phyloP scores from a whole-genome alignment of 2,797 vertebrate species.

The Enoplosus armatus region DNA sequence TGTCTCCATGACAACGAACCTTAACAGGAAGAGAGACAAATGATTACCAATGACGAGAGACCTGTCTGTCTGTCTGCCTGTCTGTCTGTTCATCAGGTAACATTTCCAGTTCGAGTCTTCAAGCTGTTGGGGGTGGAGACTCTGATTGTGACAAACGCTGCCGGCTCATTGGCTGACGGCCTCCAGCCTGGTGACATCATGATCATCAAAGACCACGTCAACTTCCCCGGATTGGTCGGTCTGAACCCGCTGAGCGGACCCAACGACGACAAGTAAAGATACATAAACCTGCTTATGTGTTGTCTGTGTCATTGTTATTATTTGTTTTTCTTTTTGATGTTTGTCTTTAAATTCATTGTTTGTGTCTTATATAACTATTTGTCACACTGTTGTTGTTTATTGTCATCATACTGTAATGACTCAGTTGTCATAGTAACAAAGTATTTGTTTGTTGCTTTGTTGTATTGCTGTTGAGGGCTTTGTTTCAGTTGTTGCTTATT shows the following conservation, averaged over 20 bases:
- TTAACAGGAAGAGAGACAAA: background rate
- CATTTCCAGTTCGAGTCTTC: constrained; percentile 89
- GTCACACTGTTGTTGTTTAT: background rate
- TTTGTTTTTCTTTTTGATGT: background rate
- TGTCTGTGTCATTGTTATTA: background rate
- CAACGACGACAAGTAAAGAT: constrained; percentile 79
- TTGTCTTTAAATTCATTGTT: background rate
- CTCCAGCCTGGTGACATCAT: constrained; percentile 88
- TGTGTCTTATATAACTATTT: background rate
- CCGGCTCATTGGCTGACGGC: constrained; percentile 85
- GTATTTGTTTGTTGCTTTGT: background rate
- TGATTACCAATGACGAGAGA: background rate
- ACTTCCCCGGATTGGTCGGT: constrained; percentile 86
- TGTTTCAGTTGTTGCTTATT: background rate
- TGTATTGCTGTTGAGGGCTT: background rate
- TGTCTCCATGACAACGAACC: background rate
- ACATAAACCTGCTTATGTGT: background rate
- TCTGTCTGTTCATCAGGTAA: constrained; percentile 78
- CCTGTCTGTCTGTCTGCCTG: background rate
- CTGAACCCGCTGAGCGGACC: constrained; percentile 86
- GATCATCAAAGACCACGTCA: constrained; percentile 90
- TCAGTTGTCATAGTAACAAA: background rate
- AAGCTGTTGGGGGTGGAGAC: constrained; percentile 87
- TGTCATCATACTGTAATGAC: rapidly evolving
- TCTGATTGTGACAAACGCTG: constrained; percentile 89